These are phyloP conservation scores for Drosophila elegans DNA, from an alignment of 1,140 invertebrate genomes.

Conservation along the genomic window DNA sequence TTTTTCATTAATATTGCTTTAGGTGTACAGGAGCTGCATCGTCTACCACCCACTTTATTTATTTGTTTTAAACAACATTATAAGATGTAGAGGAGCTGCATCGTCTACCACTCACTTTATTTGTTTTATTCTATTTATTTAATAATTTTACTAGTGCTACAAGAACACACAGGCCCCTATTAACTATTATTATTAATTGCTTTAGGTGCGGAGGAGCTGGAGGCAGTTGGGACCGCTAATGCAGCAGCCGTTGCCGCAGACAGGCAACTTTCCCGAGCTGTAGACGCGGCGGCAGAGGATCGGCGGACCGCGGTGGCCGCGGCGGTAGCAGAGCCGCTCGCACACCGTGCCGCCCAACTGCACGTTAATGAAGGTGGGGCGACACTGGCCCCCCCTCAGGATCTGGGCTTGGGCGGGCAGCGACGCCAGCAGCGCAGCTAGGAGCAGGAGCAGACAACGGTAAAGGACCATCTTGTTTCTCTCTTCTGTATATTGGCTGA, in stretches of 20 bases:
- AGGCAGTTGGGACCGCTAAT: slow-evolving; percentile 18
- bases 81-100: no score
- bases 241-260: slow-evolving; percentile 25
- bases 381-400: slow-evolving; percentile 22
- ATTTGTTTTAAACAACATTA: no score
- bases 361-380: not conserved
- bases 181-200: no score
- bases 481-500: not conserved
- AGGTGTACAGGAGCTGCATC: no score
- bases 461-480: not conserved
- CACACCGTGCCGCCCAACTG: slow-evolving; percentile 10
- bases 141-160: no score
- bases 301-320: slow-evolving; percentile 12
- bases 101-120: no score
- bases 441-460: slow-evolving; percentile 2
- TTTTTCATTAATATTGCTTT: no score
- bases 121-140: no score
- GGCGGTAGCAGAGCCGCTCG: slow-evolving; percentile 28
- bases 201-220: slow-evolving; percentile 19
- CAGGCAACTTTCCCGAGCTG: not conserved
- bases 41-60: no score
- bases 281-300: slow-evolving; percentile 8
- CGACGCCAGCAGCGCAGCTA: not conserved
- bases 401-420: slow-evolving; percentile 10
- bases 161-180: no score